A percentile compares a stretch with the other conserved stretches of the same genome.
These are phyloP conservation scores for Nibea albiflora DNA, from an alignment of 2,113 vertebrate genomes.

Conservation along the genomic window DNA sequence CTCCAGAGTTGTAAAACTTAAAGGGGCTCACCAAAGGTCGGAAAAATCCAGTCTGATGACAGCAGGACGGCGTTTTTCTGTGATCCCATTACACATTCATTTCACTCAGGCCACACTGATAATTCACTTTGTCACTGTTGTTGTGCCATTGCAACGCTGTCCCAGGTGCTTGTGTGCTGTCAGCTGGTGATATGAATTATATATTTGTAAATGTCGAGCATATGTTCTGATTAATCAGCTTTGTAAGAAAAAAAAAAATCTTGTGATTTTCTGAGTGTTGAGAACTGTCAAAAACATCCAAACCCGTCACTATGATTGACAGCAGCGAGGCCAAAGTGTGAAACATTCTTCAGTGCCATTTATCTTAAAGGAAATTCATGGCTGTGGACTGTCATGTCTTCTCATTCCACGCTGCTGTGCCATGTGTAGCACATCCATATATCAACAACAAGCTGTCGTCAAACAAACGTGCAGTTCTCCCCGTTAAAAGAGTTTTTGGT, in stretches of 20 bases:
- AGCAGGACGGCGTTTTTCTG: background rate
- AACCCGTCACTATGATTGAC: background rate
- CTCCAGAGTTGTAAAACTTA: background rate
- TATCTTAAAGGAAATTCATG: background rate
- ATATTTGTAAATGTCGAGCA: too few species aligned
- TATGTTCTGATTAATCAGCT: too few species aligned
- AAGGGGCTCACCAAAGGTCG: slow-evolving; percentile 18
- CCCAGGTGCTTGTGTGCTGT: too few species aligned
- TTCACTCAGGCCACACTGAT: background rate
- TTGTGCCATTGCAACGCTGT: too few species aligned
- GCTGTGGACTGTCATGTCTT: background rate
- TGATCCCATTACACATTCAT: background rate
- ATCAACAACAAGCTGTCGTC: background rate
- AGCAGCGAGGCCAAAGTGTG: background rate
- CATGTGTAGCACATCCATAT: slow-evolving; percentile 33
- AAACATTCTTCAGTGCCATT: slow-evolving; percentile 13
- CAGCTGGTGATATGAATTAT: too few species aligned
- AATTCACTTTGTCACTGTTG: background rate
- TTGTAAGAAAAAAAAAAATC: too few species aligned
- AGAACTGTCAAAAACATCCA: background rate
- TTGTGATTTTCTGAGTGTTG: background rate
- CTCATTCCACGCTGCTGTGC: slow-evolving; percentile 32
- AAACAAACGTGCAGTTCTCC: background rate
- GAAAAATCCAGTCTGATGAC: background rate
- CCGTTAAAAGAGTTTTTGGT: background rate